Evolutionary conservation across 1,140 invertebrate species (phyloP), one percentile per base, ranked within the genome.

Genomic region (Hylaeus anthracinus): DNA sequence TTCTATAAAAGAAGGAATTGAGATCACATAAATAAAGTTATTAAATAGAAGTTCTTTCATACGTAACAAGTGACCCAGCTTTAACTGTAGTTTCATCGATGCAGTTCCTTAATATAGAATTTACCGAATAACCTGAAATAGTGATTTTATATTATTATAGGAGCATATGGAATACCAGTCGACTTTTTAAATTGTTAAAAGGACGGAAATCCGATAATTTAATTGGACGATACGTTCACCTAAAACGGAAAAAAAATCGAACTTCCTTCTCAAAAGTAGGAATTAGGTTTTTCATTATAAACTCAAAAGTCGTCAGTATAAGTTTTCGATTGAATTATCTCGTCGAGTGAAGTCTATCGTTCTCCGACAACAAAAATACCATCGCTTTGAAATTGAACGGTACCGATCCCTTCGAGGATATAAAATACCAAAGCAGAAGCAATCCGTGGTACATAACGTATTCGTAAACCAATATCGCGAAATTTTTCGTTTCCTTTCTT

Each of bases 231-330:
- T 64, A 14, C 41, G 37, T 45, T 65, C 63, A 65, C 4, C 39
- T 2, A 39, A 1, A 10, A 39, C 2, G 5, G n/a, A 10, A 0
- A 58, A 58, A n/a, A 41, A 48, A n/a, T 39, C 10, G 51, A 65
- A n/a, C 48, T 41, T 37, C 8, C 12, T 4, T 5, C 0, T 51
- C 8, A 51, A 2, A 37, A 8, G n/a, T 15, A 15, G 2, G 56
- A n/a, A 73, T 72, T 56, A 60, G 51, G 3, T 58, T 5, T 58
- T 14, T 14, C 51, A 73, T 79, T n/a, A 79, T 58, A 66, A 66
- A 58, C 64, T 14, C 14, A 26, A 3, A 41, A 56, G 43, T 26
- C n/a, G 41, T 60, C 51, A 9, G 14, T 53, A 5, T 8, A 41
- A 51, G 10, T 58, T 66, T 45, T 48, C 61, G 71, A 73, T 51